Conservation (phyloP, 2,113 vertebrate species). For the Ailuropoda melanoleuca region DNA sequence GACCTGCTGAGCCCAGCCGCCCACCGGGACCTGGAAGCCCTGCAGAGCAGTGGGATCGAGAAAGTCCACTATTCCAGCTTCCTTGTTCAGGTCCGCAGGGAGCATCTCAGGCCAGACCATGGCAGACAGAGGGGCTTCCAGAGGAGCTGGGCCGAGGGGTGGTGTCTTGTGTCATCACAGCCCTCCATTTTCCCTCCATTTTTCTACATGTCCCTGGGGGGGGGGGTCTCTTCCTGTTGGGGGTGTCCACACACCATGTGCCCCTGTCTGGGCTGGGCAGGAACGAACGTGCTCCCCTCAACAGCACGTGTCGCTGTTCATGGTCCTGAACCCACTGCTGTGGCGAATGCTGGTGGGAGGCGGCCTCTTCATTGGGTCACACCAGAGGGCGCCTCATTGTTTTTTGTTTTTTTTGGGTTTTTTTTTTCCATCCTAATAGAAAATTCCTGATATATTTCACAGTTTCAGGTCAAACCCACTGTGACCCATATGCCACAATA, state of each 20-base stretch:
- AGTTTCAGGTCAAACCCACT: neutral
- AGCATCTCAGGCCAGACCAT: neutral
- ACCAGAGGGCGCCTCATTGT: neutral
- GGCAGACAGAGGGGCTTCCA: neutral
- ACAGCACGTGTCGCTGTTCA: neutral
- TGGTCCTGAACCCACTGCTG: slow-evolving; percentile 30
- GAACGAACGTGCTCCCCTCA: neutral
- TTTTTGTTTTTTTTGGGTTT: too few species aligned
- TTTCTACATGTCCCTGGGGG: too few species aligned
- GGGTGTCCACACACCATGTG: neutral
- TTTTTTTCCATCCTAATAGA: neutral
- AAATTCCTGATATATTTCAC: neutral
- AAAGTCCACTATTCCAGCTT: slow-evolving; percentile 72
- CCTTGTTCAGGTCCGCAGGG: slow-evolving; percentile 79
- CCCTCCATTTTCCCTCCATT: neutral
- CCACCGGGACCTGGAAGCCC: slow-evolving; percentile 79
- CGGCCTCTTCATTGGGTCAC: neutral
- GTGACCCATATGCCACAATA: neutral
- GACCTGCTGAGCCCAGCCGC: slow-evolving; percentile 77
- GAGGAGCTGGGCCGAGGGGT: neutral
- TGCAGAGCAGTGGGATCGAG: slow-evolving; percentile 74
- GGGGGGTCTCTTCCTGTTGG: neutral
- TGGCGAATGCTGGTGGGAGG: neutral
- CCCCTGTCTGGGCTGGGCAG: too few species aligned
- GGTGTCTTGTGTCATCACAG: neutral